Conservation (phyloP, 2,113 vertebrate genomes). For the Excalfactoria chinensis region DNA sequence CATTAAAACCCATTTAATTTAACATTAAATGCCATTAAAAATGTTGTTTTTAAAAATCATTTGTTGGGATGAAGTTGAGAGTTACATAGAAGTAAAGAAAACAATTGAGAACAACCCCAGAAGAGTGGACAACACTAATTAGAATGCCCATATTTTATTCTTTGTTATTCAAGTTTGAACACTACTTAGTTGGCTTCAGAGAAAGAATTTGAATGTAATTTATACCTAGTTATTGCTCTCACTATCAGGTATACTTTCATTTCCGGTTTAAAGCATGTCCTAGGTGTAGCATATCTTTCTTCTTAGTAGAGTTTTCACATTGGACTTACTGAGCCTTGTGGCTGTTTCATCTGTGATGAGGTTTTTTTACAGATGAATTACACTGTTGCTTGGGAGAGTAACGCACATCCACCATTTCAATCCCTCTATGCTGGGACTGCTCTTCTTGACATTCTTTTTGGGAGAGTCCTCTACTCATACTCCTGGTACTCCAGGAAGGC, state of each 20-base stretch:
- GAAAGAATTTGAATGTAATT: neutral
- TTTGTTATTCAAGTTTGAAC: neutral
- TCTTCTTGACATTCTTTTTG: neutral
- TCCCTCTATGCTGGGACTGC: accelerated
- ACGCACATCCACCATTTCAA: neutral
- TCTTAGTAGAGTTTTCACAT: neutral
- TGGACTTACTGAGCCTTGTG: neutral
- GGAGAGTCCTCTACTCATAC: neutral
- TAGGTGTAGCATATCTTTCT: neutral
- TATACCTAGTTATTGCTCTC: neutral
- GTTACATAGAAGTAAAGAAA: neutral
- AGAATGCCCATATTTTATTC: neutral
- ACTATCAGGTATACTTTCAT: neutral
- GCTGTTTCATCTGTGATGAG: neutral
- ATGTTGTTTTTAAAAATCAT: neutral
- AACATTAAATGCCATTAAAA: neutral
- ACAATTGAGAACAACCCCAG: neutral
- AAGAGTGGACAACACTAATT: neutral
- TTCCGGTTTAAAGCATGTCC: neutral
- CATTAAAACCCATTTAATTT: too few relatives aligned
- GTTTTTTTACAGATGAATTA: neutral
- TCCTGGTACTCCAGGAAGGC: neutral
- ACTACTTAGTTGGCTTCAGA: neutral
- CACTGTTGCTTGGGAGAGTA: neutral
- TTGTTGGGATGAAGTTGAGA: neutral